Conservation (phyloP, 2,113 vertebrate genomes). For the Hylia prasina region DNA sequence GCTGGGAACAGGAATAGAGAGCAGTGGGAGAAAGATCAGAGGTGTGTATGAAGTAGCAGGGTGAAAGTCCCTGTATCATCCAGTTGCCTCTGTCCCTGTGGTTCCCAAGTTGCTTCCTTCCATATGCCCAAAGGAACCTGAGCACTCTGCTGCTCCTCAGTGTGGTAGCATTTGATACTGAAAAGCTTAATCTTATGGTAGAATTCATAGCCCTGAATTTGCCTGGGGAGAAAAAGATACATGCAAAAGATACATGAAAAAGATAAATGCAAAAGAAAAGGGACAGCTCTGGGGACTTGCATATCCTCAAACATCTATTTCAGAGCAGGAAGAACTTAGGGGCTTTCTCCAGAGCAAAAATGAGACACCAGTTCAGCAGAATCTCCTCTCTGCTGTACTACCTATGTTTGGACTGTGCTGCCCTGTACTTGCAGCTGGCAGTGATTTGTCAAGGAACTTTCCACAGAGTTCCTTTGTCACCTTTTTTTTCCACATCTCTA, state of each 20-base stretch:
- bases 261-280: too few species aligned
- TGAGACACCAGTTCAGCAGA: fast-evolving
- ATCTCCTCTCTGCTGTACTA: neutral
- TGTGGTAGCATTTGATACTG: neutral
- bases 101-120: neutral
- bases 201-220: neutral
- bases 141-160: neutral
- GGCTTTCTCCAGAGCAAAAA: neutral
- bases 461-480: neutral
- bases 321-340: neutral
- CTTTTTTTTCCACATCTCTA: neutral
- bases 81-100: neutral
- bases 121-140: neutral
- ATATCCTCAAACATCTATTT: neutral
- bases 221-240: neutral
- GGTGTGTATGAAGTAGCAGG: neutral
- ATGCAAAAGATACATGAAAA: fast-evolving
- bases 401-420: neutral
- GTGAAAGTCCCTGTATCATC: neutral
- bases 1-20: neutral
- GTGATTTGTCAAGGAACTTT: neutral
- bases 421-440: neutral
- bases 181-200: neutral
- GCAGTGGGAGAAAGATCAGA: neutral
- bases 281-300: neutral